phyloP scores from a whole-genome alignment of 2,888 invertebrate genomes.

The Tetropium fuscum region DNA sequence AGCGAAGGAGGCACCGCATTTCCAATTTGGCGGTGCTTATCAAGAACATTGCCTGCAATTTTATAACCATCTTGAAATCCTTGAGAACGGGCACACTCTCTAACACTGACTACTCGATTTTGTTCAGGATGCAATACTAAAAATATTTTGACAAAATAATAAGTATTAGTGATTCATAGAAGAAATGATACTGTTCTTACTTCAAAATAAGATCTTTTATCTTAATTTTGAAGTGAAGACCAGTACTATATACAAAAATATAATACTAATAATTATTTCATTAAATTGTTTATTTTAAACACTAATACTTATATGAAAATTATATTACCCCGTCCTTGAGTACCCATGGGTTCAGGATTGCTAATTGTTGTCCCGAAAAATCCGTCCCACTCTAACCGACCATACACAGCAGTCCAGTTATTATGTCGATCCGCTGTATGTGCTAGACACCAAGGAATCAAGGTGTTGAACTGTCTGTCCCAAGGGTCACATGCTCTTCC shows the following conservation, averaged over 20 bases:
- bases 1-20: conserved; percentile 94
- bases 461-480: conserved; percentile 84
- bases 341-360: conserved; percentile 92
- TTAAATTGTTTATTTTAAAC: no score
- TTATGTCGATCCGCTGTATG: conserved; percentile 89
- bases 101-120: conserved; percentile 83
- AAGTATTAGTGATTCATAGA: no score
- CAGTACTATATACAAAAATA: no score
- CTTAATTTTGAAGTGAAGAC: no score
- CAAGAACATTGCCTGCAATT: conserved; percentile 80
- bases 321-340: conserved; percentile 81
- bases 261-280: no score
- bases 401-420: conserved; percentile 89
- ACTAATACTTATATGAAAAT: no score
- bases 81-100: conserved; percentile 89
- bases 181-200: no score
- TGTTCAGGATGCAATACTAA: conserved; percentile 83
- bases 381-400: conserved; percentile 85
- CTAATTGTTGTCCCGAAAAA: conserved; percentile 88
- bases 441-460: conserved; percentile 91
- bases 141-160: no score
- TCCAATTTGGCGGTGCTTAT: conserved; percentile 87
- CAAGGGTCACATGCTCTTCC: conserved; percentile 75
- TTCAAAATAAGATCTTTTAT: no score
- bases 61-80: conserved; percentile 84